phyloP scores from a whole-genome alignment of 2,888 invertebrate species.

The Andrena minutula region DNA sequence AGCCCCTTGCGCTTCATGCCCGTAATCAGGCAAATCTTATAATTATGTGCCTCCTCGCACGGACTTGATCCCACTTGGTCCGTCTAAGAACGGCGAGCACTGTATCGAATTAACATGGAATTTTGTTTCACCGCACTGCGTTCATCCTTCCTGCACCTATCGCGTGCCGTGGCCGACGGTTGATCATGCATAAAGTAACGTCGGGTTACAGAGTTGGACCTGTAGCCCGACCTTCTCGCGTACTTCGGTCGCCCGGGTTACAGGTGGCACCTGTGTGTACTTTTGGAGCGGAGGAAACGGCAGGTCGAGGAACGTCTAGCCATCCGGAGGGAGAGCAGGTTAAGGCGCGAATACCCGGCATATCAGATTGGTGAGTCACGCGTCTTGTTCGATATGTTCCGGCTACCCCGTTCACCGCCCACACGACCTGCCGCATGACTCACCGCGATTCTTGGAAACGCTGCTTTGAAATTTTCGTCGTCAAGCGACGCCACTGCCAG shows the following conservation, averaged over 20 bases:
- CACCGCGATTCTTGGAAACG: conserved; percentile 73
- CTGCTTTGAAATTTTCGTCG: conserved; percentile 68
- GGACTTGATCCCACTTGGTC: conserved; percentile 38
- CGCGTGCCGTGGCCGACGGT: not conserved
- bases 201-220: not conserved
- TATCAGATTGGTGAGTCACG: conserved; percentile 79
- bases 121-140: not conserved
- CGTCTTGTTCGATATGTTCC: conserved; percentile 76
- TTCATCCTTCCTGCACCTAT: too few species aligned
- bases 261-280: conserved; percentile 54
- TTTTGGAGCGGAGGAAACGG: conserved; percentile 48
- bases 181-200: conserved; percentile 21
- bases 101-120: not conserved
- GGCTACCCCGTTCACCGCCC: conserved; percentile 75
- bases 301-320: conserved; percentile 67
- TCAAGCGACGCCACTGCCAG: conserved; percentile 33
- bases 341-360: conserved; percentile 74
- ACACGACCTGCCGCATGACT: conserved; percentile 72
- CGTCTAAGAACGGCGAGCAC: conserved; percentile 16
- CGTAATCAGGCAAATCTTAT: conserved; percentile 66
- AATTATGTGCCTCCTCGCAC: conserved; percentile 16
- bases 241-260: conserved; percentile 39
- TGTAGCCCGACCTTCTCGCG: conserved; percentile 26
- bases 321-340: conserved; percentile 63
- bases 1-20: conserved; percentile 62